Conservation (phyloP, 2,113 vertebrate species). For the Empidonax alnorum region DNA sequence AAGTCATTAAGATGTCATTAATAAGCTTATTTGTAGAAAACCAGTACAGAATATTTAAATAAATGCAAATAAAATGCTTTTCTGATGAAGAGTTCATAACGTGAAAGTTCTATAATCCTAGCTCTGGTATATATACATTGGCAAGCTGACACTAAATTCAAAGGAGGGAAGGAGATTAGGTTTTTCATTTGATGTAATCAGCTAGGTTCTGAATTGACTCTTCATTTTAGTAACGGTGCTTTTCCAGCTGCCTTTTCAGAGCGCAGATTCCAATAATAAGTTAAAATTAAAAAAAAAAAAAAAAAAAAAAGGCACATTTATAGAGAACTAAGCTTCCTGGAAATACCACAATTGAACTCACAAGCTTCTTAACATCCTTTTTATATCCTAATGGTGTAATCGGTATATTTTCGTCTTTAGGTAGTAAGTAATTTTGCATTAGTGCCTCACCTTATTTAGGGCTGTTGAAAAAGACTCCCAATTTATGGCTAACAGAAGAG, state of each 20-base stretch:
- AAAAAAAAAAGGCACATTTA: neutral
- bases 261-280: neutral
- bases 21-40: neutral
- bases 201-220: neutral
- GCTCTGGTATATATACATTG: neutral
- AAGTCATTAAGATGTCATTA: neutral
- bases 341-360: slow-evolving; percentile 18
- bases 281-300: neutral
- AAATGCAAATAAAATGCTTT: neutral
- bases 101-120: neutral
- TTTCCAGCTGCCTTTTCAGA: slow-evolving; percentile 1
- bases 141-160: neutral
- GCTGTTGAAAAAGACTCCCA: neutral
- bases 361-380: slow-evolving; percentile 50
- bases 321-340: slow-evolving; percentile 27
- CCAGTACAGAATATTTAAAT: neutral
- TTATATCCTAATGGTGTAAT: slow-evolving; percentile 20
- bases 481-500: neutral
- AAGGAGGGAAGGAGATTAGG: neutral
- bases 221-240: neutral
- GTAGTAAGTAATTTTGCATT: neutral
- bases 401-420: neutral
- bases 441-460: neutral
- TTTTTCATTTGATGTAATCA: neutral
- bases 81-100: neutral